Evolutionary conservation across 2,888 invertebrate species (phyloP).

Genomic region (Ferdinandea cuprea): DNA sequence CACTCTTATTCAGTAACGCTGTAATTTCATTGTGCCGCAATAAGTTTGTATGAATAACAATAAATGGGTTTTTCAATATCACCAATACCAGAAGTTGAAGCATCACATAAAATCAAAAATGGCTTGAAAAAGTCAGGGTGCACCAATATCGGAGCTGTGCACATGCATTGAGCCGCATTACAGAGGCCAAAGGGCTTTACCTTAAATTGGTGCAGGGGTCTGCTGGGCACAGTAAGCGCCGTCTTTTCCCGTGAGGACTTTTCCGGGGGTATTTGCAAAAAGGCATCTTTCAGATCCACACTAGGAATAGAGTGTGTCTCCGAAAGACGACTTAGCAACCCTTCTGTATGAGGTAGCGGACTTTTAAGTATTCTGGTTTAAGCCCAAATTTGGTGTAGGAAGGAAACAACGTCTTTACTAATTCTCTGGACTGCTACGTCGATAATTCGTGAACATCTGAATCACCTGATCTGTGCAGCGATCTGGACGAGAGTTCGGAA

Average conservation of each 20-base stretch:
- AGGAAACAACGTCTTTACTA: constrained; percentile 2
- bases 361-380: not conserved
- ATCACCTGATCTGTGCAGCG: not conserved
- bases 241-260: constrained; percentile 29
- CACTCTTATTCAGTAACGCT: no score
- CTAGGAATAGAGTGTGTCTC: no score
- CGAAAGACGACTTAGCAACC: no score
- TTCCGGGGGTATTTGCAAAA: constrained; percentile 38
- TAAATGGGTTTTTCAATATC: not conserved
- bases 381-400: constrained; percentile 27
- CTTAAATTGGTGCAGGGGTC: not conserved
- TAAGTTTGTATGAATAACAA: no score
- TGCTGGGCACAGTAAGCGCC: constrained; percentile 24
- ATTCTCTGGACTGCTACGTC: not conserved
- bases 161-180: not conserved
- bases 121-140: not conserved
- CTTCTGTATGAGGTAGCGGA: constrained; percentile 48
- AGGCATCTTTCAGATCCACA: no score
- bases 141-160: not conserved
- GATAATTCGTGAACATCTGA: not conserved
- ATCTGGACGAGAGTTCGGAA: not conserved
- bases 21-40: no score
- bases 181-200: not conserved
- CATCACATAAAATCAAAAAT: not conserved
- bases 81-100: not conserved